A percentile compares a stretch with the other conserved stretches of the same genome.
These are phyloP conservation scores for Apotomis turbidana DNA, from an alignment of 2,888 invertebrate species.

Conservation along the genomic window DNA sequence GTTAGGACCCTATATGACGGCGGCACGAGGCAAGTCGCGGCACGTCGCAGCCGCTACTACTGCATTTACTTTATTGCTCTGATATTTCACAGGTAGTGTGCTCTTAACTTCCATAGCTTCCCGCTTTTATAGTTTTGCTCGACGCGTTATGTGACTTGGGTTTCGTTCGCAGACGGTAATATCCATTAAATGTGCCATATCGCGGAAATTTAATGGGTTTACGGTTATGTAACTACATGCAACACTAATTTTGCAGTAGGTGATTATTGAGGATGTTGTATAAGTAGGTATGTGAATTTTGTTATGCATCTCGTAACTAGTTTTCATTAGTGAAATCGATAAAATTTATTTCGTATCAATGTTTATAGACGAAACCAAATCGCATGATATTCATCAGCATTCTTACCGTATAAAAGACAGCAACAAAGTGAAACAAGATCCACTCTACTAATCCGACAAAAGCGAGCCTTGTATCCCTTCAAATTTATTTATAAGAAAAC, in stretches of 20 bases:
- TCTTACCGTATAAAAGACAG: slow-evolving; percentile 57
- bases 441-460: slow-evolving; percentile 84
- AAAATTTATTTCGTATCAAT: slow-evolving; percentile 5
- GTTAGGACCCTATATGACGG: slow-evolving; percentile 16
- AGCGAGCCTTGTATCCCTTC: slow-evolving; percentile 84
- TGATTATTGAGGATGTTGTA: not conserved
- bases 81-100: slow-evolving; percentile 82
- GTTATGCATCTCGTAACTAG: not conserved
- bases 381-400: slow-evolving; percentile 53
- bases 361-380: slow-evolving; percentile 49
- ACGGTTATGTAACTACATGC: not conserved
- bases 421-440: slow-evolving; percentile 84
- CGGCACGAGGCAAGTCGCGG: slow-evolving; percentile 49
- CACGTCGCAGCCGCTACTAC: slow-evolving; percentile 55
- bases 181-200: slow-evolving; percentile 17
- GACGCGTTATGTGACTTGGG: slow-evolving; percentile 68
- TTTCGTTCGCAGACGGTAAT: slow-evolving; percentile 27
- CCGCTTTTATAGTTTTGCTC: slow-evolving; percentile 76
- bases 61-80: slow-evolving; percentile 83
- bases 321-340: slow-evolving; percentile 1
- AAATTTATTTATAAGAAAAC: slow-evolving; percentile 85
- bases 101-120: slow-evolving; percentile 81
- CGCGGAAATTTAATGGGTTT: not conserved
- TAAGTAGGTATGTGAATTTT: not conserved
- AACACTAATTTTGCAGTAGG: too few relatives aligned